These are phyloP conservation scores for Sardinella longiceps DNA, from an alignment of 2,797 vertebrate species.

Conservation along the genomic window DNA sequence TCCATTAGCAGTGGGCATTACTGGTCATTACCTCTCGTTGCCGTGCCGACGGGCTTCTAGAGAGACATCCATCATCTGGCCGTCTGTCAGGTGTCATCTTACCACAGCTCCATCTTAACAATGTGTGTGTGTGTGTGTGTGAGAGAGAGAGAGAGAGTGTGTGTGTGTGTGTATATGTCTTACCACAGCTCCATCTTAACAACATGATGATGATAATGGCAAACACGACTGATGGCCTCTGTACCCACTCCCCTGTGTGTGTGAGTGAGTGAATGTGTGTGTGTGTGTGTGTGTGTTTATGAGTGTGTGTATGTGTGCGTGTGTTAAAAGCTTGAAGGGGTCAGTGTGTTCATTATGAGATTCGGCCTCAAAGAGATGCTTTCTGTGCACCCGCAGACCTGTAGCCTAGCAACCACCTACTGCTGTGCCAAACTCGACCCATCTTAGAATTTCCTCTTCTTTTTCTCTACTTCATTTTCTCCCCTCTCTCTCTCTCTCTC, in stretches of 20 bases:
- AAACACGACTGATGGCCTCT: background rate
- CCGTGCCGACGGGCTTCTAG: background rate
- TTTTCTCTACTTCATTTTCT: too few relatives aligned
- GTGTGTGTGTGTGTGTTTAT: background rate
- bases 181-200: background rate
- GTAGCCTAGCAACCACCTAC: conserved; percentile 66
- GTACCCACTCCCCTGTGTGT: background rate
- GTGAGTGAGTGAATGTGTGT: background rate
- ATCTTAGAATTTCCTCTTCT: conserved; percentile 33
- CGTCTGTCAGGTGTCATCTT: background rate
- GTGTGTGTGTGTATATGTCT: too few relatives aligned
- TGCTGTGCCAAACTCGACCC: conserved; percentile 57
- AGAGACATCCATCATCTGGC: background rate
- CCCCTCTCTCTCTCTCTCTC: too few relatives aligned
- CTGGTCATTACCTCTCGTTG: conserved; percentile 7
- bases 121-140: too few relatives aligned
- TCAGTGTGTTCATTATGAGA: conserved; percentile 45
- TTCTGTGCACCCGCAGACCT: conserved; percentile 60
- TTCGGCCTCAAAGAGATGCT: conserved; percentile 59
- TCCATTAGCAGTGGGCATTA: background rate
- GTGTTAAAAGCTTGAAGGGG: background rate
- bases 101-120: background rate
- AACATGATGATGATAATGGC: background rate
- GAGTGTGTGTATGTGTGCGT: background rate
- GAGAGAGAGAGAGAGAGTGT: too few relatives aligned